phyloP scores from a whole-genome alignment of 2,113 vertebrate genomes.

The Tychaedon coryphoeus region DNA sequence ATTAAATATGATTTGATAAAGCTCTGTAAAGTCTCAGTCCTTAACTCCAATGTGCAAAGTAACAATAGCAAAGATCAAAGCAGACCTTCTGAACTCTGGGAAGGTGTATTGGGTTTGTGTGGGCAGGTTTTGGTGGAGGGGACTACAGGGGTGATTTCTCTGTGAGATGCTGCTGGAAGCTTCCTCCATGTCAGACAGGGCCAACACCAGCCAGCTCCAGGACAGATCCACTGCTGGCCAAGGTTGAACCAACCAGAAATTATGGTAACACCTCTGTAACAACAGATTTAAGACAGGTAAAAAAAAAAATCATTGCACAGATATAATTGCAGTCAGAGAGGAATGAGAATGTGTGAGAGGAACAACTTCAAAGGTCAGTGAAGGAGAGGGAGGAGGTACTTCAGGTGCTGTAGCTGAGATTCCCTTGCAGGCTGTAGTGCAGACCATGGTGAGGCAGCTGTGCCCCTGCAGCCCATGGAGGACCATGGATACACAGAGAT shows the following conservation, averaged over 20 bases:
- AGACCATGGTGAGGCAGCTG: neutral
- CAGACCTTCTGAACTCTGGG: neutral
- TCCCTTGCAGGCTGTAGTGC: rapidly evolving
- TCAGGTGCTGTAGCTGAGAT: neutral
- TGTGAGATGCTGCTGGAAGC: neutral
- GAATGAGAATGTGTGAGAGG: neutral
- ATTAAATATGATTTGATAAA: neutral
- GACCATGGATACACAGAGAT: neutral
- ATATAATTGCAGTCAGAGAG: neutral
- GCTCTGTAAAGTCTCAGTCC: neutral
- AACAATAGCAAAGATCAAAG: neutral
- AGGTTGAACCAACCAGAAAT: neutral
- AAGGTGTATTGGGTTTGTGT: rapidly evolving
- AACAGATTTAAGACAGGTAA: neutral
- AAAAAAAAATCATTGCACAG: neutral
- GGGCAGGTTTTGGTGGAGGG: neutral
- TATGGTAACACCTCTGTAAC: neutral
- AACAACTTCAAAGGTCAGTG: neutral
- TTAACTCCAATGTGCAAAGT: neutral
- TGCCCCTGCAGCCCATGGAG: neutral
- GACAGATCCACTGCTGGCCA: neutral
- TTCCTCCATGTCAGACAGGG: neutral
- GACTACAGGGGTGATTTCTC: neutral
- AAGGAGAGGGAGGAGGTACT: neutral
- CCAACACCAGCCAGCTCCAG: neutral